Conservation (phyloP, 2,888 invertebrate species). For the Leptinotarsa tumamoca region DNA sequence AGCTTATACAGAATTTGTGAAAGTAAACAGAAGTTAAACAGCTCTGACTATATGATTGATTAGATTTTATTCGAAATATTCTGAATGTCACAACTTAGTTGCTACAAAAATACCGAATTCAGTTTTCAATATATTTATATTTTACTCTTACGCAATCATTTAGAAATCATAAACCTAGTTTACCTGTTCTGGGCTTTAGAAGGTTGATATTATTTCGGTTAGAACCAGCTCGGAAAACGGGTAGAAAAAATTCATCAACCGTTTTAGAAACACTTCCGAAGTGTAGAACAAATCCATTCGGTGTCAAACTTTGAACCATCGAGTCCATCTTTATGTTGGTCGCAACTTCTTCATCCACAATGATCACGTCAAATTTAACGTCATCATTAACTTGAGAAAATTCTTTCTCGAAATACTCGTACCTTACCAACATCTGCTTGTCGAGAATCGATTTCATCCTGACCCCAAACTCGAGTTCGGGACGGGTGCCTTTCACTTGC, state of each 20-base stretch:
- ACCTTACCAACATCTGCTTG: neutral
- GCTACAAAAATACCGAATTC: too few species aligned
- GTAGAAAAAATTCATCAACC: neutral
- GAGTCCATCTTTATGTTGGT: neutral
- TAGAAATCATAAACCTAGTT: neutral
- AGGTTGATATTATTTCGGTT: neutral
- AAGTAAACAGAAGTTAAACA: too few species aligned
- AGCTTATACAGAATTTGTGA: too few species aligned
- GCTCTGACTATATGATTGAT: too few species aligned
- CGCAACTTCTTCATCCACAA: neutral
- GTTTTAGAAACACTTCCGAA: neutral
- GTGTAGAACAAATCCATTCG: neutral
- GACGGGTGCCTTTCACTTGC: neutral
- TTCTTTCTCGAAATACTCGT: slow-evolving; percentile 1
- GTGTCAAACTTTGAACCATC: neutral
- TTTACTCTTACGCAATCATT: neutral
- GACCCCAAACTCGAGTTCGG: neutral
- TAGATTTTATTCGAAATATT: too few species aligned
- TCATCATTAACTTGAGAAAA: neutral
- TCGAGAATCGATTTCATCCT: neutral
- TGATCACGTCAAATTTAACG: neutral
- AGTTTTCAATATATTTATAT: too few species aligned
- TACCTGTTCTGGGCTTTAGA: neutral
- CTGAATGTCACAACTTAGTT: too few species aligned
- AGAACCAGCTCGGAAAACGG: neutral